These are phyloP conservation scores for Boulengeromyrus knoepffleri DNA, from an alignment of 2,113 vertebrate species.

Conservation along the genomic window DNA sequence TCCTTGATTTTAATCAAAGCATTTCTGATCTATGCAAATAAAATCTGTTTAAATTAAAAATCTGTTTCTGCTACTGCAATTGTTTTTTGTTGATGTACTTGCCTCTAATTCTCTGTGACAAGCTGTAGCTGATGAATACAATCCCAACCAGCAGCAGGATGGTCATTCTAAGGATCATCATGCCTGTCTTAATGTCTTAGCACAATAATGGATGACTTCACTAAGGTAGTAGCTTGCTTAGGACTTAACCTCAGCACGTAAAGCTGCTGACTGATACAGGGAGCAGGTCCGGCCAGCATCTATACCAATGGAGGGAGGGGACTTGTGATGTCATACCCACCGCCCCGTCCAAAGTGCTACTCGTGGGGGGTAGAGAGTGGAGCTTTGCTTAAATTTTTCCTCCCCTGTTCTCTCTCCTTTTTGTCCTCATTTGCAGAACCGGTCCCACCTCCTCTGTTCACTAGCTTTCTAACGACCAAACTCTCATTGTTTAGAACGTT, in stretches of 20 bases:
- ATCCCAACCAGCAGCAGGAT: conserved; percentile 73
- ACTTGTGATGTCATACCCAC: conserved; percentile 68
- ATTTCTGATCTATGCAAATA: not conserved
- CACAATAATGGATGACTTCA: conserved; percentile 44
- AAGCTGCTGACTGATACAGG: conserved; percentile 31
- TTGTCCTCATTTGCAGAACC: conserved; percentile 6
- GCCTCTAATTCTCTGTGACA: conserved; percentile 81
- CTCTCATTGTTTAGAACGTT: not conserved
- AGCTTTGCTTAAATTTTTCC: not conserved
- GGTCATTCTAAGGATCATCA: conserved; percentile 63
- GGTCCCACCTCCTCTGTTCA: conserved; percentile 7
- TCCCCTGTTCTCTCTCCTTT: not conserved
- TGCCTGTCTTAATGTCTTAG: conserved; percentile 35
- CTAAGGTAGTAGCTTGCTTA: conserved; percentile 41
- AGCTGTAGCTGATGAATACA: conserved; percentile 64
- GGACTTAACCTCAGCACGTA: conserved; percentile 25
- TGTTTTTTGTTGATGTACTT: conserved; percentile 56
- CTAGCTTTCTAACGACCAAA: not conserved
- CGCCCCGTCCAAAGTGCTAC: conserved; percentile 17
- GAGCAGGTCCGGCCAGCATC: conserved; percentile 47
- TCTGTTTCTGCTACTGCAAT: not conserved
- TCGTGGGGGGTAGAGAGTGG: conserved; percentile 3
- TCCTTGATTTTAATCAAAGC: not conserved
- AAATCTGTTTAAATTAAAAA: not conserved
- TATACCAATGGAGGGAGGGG: conserved; percentile 73